phyloP scores from a whole-genome alignment of 2,888 invertebrate species.

The Lampropteryx suffumata region DNA sequence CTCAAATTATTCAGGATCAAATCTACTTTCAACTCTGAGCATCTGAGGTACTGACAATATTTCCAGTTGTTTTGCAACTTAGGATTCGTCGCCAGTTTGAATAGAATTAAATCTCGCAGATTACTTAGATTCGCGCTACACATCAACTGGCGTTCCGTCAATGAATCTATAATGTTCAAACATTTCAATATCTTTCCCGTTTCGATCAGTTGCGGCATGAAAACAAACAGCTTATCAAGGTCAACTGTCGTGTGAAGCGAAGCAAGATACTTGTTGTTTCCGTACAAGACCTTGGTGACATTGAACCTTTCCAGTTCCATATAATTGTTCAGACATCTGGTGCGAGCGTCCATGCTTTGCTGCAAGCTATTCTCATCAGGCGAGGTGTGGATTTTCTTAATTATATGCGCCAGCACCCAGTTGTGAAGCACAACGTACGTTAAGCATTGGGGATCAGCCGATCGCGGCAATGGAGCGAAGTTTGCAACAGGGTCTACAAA shows the following conservation, averaged over 20 bases:
- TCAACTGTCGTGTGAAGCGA: conserved; percentile 83
- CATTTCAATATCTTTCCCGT: conserved; percentile 74
- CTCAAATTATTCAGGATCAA: conserved; percentile 79
- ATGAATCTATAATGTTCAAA: conserved; percentile 79
- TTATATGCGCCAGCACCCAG: conserved; percentile 87
- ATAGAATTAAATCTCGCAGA: conserved; percentile 83
- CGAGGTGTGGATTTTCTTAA: conserved; percentile 84
- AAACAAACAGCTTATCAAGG: conserved; percentile 74
- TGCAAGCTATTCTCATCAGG: conserved; percentile 72
- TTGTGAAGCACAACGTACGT: conserved; percentile 86
- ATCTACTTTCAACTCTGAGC: conserved; percentile 74
- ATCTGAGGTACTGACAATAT: conserved; percentile 78
- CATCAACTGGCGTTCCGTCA: conserved; percentile 81
- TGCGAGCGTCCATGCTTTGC: conserved; percentile 81
- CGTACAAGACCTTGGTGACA: conserved; percentile 77
- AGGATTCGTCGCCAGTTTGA: conserved; percentile 80
- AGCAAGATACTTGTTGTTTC: conserved; percentile 82
- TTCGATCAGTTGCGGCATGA: conserved; percentile 71
- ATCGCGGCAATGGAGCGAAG: conserved; percentile 66
- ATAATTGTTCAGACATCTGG: conserved; percentile 83
- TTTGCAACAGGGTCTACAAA: conserved; percentile 72
- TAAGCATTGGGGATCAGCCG: conserved; percentile 80
- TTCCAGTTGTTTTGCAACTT: conserved; percentile 74
- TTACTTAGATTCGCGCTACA: conserved; percentile 79
- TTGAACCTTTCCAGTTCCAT: conserved; percentile 81